These are phyloP conservation scores for Polydrusus tereticollis DNA, from an alignment of 2,888 invertebrate species.

Conservation along the genomic window DNA sequence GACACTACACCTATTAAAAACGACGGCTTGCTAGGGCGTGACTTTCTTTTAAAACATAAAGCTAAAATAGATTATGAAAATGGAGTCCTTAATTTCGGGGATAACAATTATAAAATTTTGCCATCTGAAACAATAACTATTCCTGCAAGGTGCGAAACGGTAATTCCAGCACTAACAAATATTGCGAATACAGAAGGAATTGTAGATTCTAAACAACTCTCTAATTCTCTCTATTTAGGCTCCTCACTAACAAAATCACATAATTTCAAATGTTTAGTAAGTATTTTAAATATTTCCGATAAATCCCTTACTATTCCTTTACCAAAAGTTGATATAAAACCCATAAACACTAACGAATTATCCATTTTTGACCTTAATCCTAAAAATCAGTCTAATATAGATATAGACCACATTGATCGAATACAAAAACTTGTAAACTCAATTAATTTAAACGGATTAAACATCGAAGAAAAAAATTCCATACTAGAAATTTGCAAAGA, in stretches of 20 bases:
- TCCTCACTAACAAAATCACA: neutral
- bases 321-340: conserved; percentile 1
- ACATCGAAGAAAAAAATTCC: neutral
- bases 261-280: conserved; percentile 9
- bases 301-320: conserved; percentile 1
- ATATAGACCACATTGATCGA: neutral
- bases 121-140: neutral
- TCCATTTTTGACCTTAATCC: neutral
- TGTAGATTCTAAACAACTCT: conserved; percentile 11
- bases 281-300: conserved; percentile 18
- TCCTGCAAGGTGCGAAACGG: neutral
- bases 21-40: neutral
- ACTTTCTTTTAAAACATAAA: conserved; percentile 1
- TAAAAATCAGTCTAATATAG: no score
- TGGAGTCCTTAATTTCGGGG: neutral
- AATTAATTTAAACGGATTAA: neutral
- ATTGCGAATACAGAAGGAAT: neutral
- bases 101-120: neutral
- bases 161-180: neutral
- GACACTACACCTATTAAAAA: neutral
- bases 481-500: neutral
- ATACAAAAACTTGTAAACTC: neutral
- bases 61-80: conserved; percentile 11
- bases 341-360: neutral
- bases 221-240: neutral